Conservation (phyloP, 53 echinoderm and acorn worm genomes). For the Temnopleurus reevesii region DNA sequence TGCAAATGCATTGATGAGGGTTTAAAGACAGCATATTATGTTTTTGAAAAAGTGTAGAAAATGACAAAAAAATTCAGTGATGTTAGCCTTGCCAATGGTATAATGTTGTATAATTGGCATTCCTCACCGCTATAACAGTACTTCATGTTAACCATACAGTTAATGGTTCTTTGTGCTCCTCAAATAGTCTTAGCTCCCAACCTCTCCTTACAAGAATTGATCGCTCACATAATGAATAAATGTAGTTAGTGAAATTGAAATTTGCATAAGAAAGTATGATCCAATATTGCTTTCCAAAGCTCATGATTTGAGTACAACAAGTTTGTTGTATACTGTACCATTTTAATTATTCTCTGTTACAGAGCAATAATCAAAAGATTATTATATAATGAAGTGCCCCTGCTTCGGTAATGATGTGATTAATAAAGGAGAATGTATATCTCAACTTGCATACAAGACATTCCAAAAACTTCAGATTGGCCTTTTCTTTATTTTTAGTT, state of each 20-base stretch:
- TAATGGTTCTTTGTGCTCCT: constrained; percentile 52
- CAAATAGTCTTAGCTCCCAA: constrained; percentile 1
- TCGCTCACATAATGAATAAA: not conserved
- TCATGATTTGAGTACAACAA: too few relatives aligned
- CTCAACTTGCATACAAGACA: too few relatives aligned
- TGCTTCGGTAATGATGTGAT: too few relatives aligned
- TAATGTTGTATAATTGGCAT: constrained; percentile 55
- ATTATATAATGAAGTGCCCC: too few relatives aligned
- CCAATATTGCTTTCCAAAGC: not conserved
- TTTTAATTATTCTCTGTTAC: too few relatives aligned
- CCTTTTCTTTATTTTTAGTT: too few relatives aligned
- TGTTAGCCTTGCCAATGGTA: constrained; percentile 59
- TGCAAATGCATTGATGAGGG: constrained; percentile 52
- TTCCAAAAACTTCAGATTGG: too few relatives aligned
- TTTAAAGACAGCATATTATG: constrained; percentile 23
- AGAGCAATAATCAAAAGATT: too few relatives aligned
- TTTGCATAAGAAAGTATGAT: too few relatives aligned
- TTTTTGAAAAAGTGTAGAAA: constrained; percentile 27
- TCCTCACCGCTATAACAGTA: constrained; percentile 63
- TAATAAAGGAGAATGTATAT: too few relatives aligned
- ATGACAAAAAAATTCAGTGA: constrained; percentile 47
- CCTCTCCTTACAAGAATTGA: not conserved
- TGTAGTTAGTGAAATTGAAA: not conserved
- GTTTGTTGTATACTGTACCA: too few relatives aligned
- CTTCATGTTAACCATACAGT: constrained; percentile 56